Base-by-base conservation (phyloP, 2,113 vertebrate species). In the Ranitomeya imitator region DNA sequence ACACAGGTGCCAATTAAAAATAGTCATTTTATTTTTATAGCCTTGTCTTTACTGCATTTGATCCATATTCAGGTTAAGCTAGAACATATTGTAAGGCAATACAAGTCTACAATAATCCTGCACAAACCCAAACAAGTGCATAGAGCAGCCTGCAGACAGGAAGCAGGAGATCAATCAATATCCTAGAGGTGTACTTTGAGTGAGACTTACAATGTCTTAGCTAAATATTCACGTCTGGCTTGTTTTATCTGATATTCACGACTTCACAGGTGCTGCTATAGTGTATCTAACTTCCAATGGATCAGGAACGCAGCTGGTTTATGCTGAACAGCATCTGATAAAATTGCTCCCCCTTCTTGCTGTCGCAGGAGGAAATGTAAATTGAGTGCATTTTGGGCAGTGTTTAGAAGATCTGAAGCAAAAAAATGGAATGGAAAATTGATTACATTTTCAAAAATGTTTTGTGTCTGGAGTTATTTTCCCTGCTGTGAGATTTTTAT, bases 351-450 rank as follows among this genome's bases (percentile, higher is more conserved):
- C 59, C 45, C 45, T 79, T 51, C 61, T 55, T n/a, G 31, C 19
- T 7, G 57, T 19, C 14, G 12, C 23, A 59, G 16, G 10, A 87
- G 26, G 52, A 81, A 81, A 82, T 87, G 86, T 81, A 87, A 81
- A 87, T 87, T 51, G 79, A 60, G 23, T 57, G 79, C n/a, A 87
- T 67, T 81, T 87, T 81, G 12, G 51, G 23, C 51, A 71, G 7
- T 23, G 31, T 71, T 81, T 74, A 87, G 78, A 87, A 23, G 45
- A 73, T 87, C 54, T 87, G 45, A 69, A 80, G 37, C 37, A 57
- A 79, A 67, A 67, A 67, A 80, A 80, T 73, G 65, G 55, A 79
- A 87, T 71, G 63, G 86, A 69, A 87, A 87, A 87, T 87, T 87
- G 78, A 87, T 87, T 87, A 81, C 54, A 81, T 69, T 55, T 80